Evolutionary conservation across 2,888 invertebrate species (phyloP), one percentile per base, ranked within the genome.

Genomic region (Sialis fuliginosa): DNA sequence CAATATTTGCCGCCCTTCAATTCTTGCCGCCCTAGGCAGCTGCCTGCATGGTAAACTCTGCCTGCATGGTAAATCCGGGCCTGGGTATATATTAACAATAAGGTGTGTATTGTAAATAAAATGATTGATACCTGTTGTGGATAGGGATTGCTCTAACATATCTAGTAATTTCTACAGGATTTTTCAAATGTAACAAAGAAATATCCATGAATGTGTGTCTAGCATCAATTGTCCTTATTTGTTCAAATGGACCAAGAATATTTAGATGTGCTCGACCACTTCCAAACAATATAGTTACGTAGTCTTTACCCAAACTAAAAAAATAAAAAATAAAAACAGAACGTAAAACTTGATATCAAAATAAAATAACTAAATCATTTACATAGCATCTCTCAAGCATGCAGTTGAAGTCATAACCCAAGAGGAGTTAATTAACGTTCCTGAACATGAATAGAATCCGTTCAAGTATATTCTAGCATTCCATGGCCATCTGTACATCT

Each of bases 381-480:
- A 73, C 74, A 62, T 58, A 45, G 69, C 54, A 47, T 60, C 57
- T 33, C 58, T 49, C 45, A 64, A 62, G 56, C 83, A 84, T 9
- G 60, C 54, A 8, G 56, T 50, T 31, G 66, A 64, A 4, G 70
- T 63, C 48, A 86, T 57, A 46, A 85, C 68, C 82, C 85, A 85
- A 12, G 74, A 63, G 3, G 66, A 57, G 52, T 79, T 74, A 40
- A 88, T 60, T 47, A 88, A 64, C 34, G 79, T 70, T 5, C 83
- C 86, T 41, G 77, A 70, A 57, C 87, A 86, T 55, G 65, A 72
- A 51, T 79, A 79, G 48, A 66, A 60, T 3, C 88, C 87, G 57
- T 86, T 76, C 1, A 73, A 66, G 60, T 75, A 82, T 45, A 89
- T 66, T 54, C 80, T 78, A 0, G 77, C 83, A 55, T 77, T 65